These are phyloP conservation scores for Axea sp. DNA, from an alignment of 2,888 invertebrate genomes.

Conservation along the genomic window DNA sequence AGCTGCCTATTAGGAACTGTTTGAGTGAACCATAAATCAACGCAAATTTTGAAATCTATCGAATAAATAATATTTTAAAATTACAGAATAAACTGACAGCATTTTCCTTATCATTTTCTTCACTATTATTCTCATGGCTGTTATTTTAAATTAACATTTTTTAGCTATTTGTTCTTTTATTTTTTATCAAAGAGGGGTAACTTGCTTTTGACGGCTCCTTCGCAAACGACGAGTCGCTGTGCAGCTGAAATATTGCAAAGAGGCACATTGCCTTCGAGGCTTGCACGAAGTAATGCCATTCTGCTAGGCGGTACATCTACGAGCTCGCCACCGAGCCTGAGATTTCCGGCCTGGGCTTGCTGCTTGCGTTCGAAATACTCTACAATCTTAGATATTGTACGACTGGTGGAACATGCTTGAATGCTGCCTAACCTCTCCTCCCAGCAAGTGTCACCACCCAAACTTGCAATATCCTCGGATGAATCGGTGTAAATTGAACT, in stretches of 20 bases:
- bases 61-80: no score
- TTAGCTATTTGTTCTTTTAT: conserved; percentile 70
- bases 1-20: conserved; percentile 77
- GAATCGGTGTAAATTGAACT: conserved; percentile 93
- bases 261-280: conserved; percentile 75
- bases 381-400: conserved; percentile 88
- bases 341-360: conserved; percentile 73
- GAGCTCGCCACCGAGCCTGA: conserved; percentile 70
- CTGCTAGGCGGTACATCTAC: conserved; percentile 73
- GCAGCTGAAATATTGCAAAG: conserved; percentile 81
- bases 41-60: background rate
- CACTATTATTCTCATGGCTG: background rate
- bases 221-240: conserved; percentile 88
- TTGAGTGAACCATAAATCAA: conserved; percentile 55
- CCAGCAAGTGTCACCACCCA: conserved; percentile 88
- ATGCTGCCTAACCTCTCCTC: conserved; percentile 84
- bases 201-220: conserved; percentile 92
- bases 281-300: conserved; percentile 74
- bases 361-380: conserved; percentile 91
- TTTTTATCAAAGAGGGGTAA: conserved; percentile 91
- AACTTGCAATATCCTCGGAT: conserved; percentile 90
- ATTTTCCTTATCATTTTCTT: no score
- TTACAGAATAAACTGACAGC: no score
- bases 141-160: background rate
- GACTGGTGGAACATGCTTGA: conserved; percentile 76